A percentile compares a stretch with the other conserved stretches of the same genome.
Evolutionary conservation across 2,888 invertebrate genomes (phyloP).

Genomic region (Drosophila robusta): DNA sequence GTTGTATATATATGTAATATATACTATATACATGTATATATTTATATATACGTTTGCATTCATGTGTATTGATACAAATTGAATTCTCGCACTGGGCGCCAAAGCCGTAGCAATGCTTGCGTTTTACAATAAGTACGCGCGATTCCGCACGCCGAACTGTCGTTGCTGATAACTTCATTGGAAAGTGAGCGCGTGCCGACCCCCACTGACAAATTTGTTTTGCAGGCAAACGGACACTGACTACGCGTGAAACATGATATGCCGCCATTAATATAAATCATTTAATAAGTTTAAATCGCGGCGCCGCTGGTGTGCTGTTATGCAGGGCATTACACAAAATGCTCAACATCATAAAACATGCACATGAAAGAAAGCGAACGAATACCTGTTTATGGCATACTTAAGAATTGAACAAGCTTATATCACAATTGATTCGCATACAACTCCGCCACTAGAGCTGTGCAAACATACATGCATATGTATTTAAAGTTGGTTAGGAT

Average conservation of each 20-base stretch:
- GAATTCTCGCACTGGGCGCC: constrained; percentile 38
- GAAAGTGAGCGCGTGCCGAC: constrained; percentile 85
- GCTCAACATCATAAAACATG: constrained; percentile 37
- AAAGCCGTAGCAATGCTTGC: constrained; percentile 39
- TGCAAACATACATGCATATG: background rate
- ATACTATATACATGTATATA: too few relatives aligned
- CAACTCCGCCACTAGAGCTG: background rate
- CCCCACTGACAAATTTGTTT: constrained; percentile 85
- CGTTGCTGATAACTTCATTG: constrained; percentile 64
- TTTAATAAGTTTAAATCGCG: constrained; percentile 67
- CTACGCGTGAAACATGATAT: constrained; percentile 83
- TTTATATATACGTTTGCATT: too few relatives aligned
- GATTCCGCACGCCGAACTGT: constrained; percentile 57
- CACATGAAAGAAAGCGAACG: constrained; percentile 34
- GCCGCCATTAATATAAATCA: constrained; percentile 83
- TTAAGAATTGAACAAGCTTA: constrained; percentile 11
- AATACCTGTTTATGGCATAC: constrained; percentile 30
- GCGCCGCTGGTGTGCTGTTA: constrained; percentile 49
- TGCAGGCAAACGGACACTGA: constrained; percentile 62
- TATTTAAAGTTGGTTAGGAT: background rate
- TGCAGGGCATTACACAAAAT: constrained; percentile 43
- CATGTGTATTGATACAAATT: background rate
- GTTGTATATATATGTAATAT: too few relatives aligned
- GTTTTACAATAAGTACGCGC: constrained; percentile 21
- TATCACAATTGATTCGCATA: constrained; percentile 19